phyloP scores from a whole-genome alignment of 2,888 invertebrate species.

The Coelinius sp. region DNA sequence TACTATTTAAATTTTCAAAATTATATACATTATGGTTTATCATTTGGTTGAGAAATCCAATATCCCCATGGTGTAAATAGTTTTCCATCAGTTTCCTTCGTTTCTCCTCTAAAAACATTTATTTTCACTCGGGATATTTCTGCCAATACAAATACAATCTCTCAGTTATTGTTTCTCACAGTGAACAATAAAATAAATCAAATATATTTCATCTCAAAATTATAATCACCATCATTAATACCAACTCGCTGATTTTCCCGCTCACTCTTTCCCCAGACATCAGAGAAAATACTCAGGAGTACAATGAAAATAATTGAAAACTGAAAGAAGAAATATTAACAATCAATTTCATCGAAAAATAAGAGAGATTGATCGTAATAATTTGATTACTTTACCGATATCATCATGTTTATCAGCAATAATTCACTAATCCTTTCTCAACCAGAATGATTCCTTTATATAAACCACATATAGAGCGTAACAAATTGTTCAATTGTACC shows the following conservation, averaged over 20 bases:
- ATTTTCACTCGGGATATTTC: slow-evolving; percentile 62
- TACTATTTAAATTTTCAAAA: background rate
- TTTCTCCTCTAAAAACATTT: slow-evolving; percentile 65
- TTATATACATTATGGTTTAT: background rate
- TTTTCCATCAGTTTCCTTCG: slow-evolving; percentile 57
- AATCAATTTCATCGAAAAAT: no score
- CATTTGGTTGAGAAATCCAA: slow-evolving; percentile 64
- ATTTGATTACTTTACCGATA: slow-evolving; percentile 8
- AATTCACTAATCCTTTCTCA: background rate
- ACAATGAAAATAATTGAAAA: slow-evolving; percentile 20
- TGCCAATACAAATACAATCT: slow-evolving; percentile 41
- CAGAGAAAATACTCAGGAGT: slow-evolving; percentile 15
- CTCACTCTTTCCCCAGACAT: slow-evolving; percentile 6
- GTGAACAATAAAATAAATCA: background rate
- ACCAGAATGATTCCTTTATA: slow-evolving; percentile 30
- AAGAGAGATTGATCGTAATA: no score
- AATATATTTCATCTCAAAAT: background rate
- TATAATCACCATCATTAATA: slow-evolving; percentile 23
- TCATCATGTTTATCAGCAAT: background rate
- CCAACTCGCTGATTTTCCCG: slow-evolving; percentile 17
- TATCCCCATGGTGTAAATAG: slow-evolving; percentile 65
- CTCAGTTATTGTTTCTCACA: background rate
- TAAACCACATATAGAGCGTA: slow-evolving; percentile 47
- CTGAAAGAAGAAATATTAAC: background rate
- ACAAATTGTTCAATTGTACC: slow-evolving; percentile 31